phyloP scores from a whole-genome alignment of 2,113 vertebrate genomes.

The Serilophus lunatus region DNA sequence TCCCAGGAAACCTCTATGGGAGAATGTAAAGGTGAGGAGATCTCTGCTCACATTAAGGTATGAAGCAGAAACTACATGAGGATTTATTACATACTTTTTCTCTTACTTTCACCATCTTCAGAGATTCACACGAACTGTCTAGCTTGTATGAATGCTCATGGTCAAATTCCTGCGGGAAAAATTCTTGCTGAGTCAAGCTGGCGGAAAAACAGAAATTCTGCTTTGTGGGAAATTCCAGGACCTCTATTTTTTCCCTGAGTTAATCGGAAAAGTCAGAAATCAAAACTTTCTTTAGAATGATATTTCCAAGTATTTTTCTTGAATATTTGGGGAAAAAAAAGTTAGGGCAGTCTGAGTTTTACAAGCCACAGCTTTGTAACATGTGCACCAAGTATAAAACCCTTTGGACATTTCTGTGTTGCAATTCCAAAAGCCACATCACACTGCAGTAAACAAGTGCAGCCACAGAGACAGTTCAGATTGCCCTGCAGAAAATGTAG shows the following conservation, averaged over 20 bases:
- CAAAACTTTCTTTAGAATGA: not conserved
- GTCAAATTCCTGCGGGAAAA: slow-evolving; percentile 48
- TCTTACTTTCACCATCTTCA: not conserved
- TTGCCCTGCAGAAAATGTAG: not conserved
- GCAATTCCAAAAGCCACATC: not conserved
- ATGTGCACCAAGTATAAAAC: not conserved
- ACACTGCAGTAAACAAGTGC: not conserved
- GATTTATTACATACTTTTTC: not conserved
- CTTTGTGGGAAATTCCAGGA: slow-evolving; percentile 35
- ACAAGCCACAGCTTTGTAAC: not conserved
- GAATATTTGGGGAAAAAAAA: not conserved
- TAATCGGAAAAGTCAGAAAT: slow-evolving; percentile 2
- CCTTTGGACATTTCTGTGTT: not conserved
- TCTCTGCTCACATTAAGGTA: not conserved
- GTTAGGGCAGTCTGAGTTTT: not conserved
- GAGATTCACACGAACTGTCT: not conserved
- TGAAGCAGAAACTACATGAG: not conserved
- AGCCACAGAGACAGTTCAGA: not conserved
- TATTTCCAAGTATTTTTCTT: slow-evolving; percentile 11
- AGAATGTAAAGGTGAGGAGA: not conserved
- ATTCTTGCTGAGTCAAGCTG: slow-evolving; percentile 52
- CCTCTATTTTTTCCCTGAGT: slow-evolving; percentile 25
- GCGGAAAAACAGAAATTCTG: slow-evolving; percentile 22
- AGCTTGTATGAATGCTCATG: not conserved
- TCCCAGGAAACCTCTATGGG: not conserved